These are phyloP conservation scores for Halcyon senegalensis DNA, from an alignment of 2,113 vertebrate species.

Conservation along the genomic window DNA sequence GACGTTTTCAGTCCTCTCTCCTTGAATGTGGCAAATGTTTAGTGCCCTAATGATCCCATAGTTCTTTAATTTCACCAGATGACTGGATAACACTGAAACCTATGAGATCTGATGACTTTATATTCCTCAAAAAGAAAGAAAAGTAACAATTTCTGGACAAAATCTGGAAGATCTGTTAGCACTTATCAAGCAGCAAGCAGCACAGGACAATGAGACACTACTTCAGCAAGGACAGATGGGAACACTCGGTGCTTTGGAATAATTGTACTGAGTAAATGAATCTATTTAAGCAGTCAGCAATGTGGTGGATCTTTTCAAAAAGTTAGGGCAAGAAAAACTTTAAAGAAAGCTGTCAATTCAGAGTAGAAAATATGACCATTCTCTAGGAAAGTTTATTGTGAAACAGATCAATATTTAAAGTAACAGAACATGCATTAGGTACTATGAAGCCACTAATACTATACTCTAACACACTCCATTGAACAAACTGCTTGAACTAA, in stretches of 20 bases:
- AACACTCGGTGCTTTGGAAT: not conserved
- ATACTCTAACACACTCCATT: not conserved
- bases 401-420: not conserved
- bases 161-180: not conserved
- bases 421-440: not conserved
- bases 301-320: not conserved
- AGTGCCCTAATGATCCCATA: not conserved
- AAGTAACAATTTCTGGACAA: not conserved
- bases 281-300: not conserved
- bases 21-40: not conserved
- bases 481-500: not conserved
- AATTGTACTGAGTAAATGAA: not conserved
- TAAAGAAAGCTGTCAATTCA: not conserved
- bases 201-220: not conserved
- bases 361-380: not conserved
- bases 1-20: not conserved
- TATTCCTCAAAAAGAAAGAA: not conserved
- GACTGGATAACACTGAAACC: not conserved
- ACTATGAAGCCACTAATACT: not conserved
- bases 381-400: not conserved
- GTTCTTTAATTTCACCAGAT: not conserved
- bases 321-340: not conserved
- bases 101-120: not conserved
- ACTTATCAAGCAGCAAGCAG: not conserved
- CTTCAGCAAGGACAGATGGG: not conserved